These are phyloP conservation scores for Aphaenogaster ashmeadi DNA, from an alignment of 1,140 invertebrate species.

Conservation along the genomic window DNA sequence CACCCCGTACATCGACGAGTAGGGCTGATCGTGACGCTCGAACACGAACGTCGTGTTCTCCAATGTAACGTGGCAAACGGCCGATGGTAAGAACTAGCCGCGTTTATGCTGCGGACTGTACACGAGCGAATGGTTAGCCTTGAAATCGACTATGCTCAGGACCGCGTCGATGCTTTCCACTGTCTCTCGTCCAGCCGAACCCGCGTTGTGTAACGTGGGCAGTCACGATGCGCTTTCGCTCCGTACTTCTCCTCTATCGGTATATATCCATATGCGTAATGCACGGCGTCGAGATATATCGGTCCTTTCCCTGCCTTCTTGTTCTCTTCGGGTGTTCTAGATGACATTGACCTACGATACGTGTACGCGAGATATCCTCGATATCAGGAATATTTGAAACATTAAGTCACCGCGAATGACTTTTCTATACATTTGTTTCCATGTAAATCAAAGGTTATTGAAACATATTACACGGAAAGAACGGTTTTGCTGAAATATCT, in stretches of 20 bases:
- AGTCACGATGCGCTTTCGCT: conserved; percentile 34
- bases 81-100: conserved; percentile 4
- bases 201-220: conserved; percentile 39
- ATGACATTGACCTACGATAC: not conserved
- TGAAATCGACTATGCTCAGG: conserved; percentile 74
- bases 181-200: conserved; percentile 53
- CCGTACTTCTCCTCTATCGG: not conserved
- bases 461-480: not conserved
- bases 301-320: not conserved
- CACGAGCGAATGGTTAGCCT: conserved; percentile 80
- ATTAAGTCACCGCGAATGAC: not conserved
- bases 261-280: not conserved
- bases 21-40: not conserved
- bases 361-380: not conserved
- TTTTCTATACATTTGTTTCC: not conserved
- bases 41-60: conserved; percentile 6
- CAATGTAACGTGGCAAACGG: conserved; percentile 15
- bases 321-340: not conserved
- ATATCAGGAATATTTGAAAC: not conserved
- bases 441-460: not conserved
- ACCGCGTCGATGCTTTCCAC: conserved; percentile 72
- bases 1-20: conserved; percentile 12
- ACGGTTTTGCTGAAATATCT: too few relatives aligned
- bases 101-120: conserved; percentile 76
- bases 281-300: not conserved